Evolutionary conservation across 2,797 vertebrate genomes (phyloP).

Genomic region (Danio choprae): DNA sequence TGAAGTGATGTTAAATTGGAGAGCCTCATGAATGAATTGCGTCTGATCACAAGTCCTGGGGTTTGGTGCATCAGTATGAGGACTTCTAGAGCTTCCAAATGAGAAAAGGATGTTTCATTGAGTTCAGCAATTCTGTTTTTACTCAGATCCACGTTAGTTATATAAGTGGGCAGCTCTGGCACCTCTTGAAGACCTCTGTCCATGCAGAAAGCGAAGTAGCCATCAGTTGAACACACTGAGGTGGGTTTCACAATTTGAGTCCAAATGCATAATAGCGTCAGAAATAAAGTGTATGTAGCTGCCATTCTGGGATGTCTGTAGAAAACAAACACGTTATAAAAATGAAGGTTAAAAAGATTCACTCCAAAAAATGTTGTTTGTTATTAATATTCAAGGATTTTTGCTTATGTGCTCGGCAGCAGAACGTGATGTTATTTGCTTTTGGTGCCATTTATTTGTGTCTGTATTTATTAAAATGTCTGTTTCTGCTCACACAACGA

Average conservation of each 20-base stretch:
- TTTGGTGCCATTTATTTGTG: no score
- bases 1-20: constrained; percentile 76
- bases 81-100: constrained; percentile 69
- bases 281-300: constrained; percentile 36
- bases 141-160: constrained; percentile 73
- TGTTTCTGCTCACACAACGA: no score
- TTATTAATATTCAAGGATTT: neutral
- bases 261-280: constrained; percentile 56
- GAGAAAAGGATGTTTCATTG: constrained; percentile 73
- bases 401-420: neutral
- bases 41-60: constrained; percentile 69
- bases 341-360: neutral
- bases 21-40: constrained; percentile 80
- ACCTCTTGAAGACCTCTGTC: constrained; percentile 65
- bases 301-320: constrained; percentile 62
- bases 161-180: constrained; percentile 76
- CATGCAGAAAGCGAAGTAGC: constrained; percentile 62
- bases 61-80: constrained; percentile 77
- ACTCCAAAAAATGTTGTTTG: neutral
- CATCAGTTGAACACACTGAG: constrained; percentile 66
- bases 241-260: constrained; percentile 59
- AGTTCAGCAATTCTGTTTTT: constrained; percentile 78
- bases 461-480: no score
- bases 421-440: neutral
- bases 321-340: constrained; percentile 14